Conservation (phyloP, 2,888 invertebrate species). For the Nemurella pictetii region DNA sequence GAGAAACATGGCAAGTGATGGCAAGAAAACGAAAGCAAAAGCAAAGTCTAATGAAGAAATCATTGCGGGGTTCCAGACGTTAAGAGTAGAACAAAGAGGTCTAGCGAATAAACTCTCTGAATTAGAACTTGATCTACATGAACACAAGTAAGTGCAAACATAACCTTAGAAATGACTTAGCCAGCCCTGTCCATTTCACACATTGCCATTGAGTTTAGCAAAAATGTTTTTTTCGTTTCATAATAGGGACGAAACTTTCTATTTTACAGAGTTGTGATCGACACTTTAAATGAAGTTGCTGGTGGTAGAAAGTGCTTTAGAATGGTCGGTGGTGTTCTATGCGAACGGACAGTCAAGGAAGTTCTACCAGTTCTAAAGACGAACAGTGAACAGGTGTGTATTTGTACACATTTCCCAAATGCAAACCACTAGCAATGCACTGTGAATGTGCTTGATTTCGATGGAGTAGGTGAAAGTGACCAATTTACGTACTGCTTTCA, state of each 20-base stretch:
- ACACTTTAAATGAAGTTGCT: slow-evolving; percentile 85
- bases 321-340: slow-evolving; percentile 90
- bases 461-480: slow-evolving; percentile 24
- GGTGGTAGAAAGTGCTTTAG: slow-evolving; percentile 86
- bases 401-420: not conserved
- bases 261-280: slow-evolving; percentile 83
- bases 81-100: slow-evolving; percentile 85
- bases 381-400: slow-evolving; percentile 70
- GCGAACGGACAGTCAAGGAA: slow-evolving; percentile 89
- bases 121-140: slow-evolving; percentile 91
- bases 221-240: not conserved
- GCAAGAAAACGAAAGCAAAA: slow-evolving; percentile 44
- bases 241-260: slow-evolving; percentile 21
- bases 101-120: slow-evolving; percentile 88
- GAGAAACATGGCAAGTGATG: slow-evolving; percentile 44
- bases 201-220: too few species aligned
- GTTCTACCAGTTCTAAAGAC: slow-evolving; percentile 81
- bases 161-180: slow-evolving; percentile 12
- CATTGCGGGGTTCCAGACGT: slow-evolving; percentile 80
- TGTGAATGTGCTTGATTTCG: not conserved
- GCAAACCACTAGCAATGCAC: not conserved
- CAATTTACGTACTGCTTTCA: slow-evolving; percentile 52
- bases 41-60: slow-evolving; percentile 76
- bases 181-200: slow-evolving; percentile 43
- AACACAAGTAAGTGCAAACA: slow-evolving; percentile 79